Percentiles rank a stretch among this genome's conserved stretches.
Evolutionary conservation across 2,888 invertebrate genomes (phyloP).

Genomic region (Stomorhina lunata): DNA sequence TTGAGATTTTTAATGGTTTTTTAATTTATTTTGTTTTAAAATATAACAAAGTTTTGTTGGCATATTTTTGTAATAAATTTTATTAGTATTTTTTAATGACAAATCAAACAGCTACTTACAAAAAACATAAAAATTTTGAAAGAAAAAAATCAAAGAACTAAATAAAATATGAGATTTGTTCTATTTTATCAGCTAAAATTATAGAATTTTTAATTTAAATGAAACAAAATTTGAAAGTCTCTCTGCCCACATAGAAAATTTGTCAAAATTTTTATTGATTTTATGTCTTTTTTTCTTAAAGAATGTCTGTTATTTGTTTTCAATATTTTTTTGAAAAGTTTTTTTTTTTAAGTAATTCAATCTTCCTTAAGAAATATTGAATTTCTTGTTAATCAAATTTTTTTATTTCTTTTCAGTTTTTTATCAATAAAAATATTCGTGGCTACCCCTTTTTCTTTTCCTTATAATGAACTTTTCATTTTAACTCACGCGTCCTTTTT

Average conservation of each 20-base stretch:
- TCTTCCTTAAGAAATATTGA: constrained; percentile 26
- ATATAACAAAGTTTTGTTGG: not conserved
- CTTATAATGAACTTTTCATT: not conserved
- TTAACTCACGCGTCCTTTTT: constrained; percentile 42
- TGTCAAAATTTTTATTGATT: not conserved
- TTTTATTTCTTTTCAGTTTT: not conserved
- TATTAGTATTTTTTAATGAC: constrained; percentile 29
- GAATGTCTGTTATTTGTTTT: not conserved
- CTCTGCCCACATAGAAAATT: no score
- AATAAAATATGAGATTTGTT: not conserved
- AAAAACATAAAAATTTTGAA: constrained; percentile 6
- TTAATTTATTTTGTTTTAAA: constrained; percentile 13
- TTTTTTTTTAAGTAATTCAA: constrained; percentile 23
- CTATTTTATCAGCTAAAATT: not conserved
- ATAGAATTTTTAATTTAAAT: not conserved
- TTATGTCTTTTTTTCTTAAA: not conserved
- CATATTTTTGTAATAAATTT: constrained; percentile 1
- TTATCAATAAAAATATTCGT: not conserved
- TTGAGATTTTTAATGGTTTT: constrained; percentile 36
- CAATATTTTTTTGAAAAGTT: not conserved
- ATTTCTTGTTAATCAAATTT: not conserved
- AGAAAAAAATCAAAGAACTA: not conserved
- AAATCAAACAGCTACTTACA: constrained; percentile 45
- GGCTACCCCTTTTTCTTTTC: not conserved
- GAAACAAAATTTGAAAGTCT: no score